phyloP scores from a whole-genome alignment of 2,888 invertebrate species.

The Conistra vaccinii region DNA sequence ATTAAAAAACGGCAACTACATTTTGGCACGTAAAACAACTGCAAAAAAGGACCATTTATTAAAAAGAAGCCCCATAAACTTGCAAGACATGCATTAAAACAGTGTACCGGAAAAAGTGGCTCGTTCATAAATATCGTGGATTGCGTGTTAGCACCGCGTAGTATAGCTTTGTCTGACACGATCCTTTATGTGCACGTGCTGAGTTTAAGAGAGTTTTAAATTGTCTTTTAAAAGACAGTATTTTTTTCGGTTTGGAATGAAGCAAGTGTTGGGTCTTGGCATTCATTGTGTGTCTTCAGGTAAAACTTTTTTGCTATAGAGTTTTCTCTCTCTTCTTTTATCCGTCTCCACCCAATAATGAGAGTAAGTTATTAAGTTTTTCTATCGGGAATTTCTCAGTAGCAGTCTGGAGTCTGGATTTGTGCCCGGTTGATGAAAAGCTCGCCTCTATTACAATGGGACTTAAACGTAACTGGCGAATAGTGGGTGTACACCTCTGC shows the following conservation, averaged over 20 bases:
- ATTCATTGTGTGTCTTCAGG: background rate
- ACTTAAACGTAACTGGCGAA: background rate
- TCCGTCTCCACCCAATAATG: background rate
- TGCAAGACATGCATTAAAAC: constrained; percentile 47
- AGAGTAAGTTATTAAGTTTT: background rate
- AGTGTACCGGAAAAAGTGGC: constrained; percentile 54
- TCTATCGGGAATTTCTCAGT: too few species aligned
- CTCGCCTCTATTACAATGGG: too few species aligned
- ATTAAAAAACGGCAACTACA: constrained; percentile 7
- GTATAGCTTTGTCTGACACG: constrained; percentile 45
- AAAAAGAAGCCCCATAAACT: constrained; percentile 36
- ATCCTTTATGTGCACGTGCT: constrained; percentile 28
- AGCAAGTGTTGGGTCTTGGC: background rate
- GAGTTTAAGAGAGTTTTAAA: constrained; percentile 29
- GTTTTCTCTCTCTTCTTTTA: background rate
- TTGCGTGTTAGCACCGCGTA: constrained; percentile 50
- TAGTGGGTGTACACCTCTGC: background rate
- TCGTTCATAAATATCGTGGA: constrained; percentile 43
- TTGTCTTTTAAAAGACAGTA: constrained; percentile 28
- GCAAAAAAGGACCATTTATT: constrained; percentile 20
- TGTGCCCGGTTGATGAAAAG: background rate
- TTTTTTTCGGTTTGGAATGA: constrained; percentile 23
- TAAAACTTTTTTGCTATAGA: background rate
- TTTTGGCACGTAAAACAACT: constrained; percentile 24
- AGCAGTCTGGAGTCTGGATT: too few species aligned